Conservation (phyloP, 2,888 invertebrate genomes). For the Cephus nigrinus region DNA sequence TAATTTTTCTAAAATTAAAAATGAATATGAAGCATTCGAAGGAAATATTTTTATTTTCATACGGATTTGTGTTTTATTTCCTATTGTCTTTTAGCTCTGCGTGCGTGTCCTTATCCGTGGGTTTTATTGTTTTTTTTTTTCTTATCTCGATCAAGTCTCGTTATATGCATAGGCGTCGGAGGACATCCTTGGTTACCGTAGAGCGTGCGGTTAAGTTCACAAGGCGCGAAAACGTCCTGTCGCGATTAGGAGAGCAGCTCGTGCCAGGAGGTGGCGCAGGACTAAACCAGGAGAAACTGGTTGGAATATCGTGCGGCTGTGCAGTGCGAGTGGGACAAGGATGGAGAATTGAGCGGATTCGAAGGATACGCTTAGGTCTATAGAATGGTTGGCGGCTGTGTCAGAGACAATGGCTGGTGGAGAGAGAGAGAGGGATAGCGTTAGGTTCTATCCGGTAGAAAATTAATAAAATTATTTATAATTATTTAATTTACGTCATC, state of each 20-base stretch:
- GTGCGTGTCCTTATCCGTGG: not conserved
- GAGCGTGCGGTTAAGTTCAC: conserved; percentile 41
- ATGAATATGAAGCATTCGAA: too few relatives aligned
- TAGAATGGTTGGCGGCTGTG: conserved; percentile 23
- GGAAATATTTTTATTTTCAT: not conserved
- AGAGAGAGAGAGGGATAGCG: not conserved
- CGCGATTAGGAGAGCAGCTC: conserved; percentile 58
- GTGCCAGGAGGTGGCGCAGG: conserved; percentile 61
- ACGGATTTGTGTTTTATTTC: not conserved
- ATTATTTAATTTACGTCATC: not conserved
- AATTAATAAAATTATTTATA: not conserved
- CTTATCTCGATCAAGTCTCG: not conserved
- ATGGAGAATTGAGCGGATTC: conserved; percentile 13
- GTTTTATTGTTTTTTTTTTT: not conserved
- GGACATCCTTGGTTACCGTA: not conserved
- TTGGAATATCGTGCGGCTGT: conserved; percentile 32
- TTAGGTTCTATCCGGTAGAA: not conserved
- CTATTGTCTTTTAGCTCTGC: not conserved
- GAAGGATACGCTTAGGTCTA: conserved; percentile 24
- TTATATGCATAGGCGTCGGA: not conserved
- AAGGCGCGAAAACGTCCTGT: conserved; percentile 61
- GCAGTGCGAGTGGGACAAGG: conserved; percentile 25
- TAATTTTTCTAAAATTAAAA: not conserved
- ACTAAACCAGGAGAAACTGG: conserved; percentile 41
- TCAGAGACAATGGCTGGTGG: conserved; percentile 14